These are phyloP conservation scores for Chaitophorus viminalis DNA, from an alignment of 2,888 invertebrate genomes.

Conservation along the genomic window DNA sequence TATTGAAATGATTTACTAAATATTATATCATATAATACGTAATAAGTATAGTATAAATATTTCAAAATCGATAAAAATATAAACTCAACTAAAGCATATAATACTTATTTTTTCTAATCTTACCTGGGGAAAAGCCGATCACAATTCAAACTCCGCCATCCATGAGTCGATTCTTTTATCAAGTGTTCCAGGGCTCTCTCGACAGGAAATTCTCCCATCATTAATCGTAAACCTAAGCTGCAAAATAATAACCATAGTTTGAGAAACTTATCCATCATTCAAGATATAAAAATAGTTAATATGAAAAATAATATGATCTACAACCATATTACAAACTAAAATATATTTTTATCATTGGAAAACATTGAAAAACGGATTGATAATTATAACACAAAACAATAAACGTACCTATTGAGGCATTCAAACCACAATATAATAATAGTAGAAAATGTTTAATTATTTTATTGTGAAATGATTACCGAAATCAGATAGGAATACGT, in stretches of 20 bases:
- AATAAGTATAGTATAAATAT: neutral
- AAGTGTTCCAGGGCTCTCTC: conserved; percentile 70
- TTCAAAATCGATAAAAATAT: neutral
- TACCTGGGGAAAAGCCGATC: conserved; percentile 71
- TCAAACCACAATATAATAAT: neutral
- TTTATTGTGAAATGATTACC: no score
- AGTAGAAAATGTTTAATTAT: no score
- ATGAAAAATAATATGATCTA: neutral
- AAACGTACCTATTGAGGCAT: neutral
- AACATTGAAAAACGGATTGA: neutral
- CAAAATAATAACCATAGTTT: conserved; percentile 52
- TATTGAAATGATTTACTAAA: no score
- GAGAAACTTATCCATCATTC: neutral
- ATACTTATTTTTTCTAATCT: neutral
- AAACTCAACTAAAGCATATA: neutral
- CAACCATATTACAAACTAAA: neutral
- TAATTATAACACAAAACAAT: neutral
- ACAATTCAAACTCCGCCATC: conserved; percentile 70
- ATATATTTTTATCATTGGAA: neutral
- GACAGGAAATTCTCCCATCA: conserved; percentile 70
- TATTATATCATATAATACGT: no score
- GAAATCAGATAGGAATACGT: no score
- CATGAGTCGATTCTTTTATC: conserved; percentile 69
- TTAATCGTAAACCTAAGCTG: conserved; percentile 71
- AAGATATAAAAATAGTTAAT: neutral